These are phyloP conservation scores for Apostichopus californicus DNA, from an alignment of 35 echinoderm and acorn worm species.

Conservation along the genomic window DNA sequence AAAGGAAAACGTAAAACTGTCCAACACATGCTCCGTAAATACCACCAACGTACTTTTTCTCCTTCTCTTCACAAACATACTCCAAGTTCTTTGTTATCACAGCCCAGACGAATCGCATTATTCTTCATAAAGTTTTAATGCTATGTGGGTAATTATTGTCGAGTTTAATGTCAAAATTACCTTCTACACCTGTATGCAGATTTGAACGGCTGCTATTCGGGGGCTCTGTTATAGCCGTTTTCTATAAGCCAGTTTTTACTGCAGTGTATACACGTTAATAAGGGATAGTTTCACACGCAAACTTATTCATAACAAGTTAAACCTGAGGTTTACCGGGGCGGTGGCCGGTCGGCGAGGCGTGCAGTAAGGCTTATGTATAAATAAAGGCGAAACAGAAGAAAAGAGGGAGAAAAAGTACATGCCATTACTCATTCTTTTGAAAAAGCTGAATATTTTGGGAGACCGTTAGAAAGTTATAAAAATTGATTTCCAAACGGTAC, in stretches of 20 bases:
- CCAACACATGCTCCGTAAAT: neutral
- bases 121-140: slow-evolving; percentile 56
- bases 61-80: slow-evolving; percentile 2
- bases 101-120: slow-evolving; percentile 20
- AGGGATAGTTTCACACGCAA: slow-evolving; percentile 9
- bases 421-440: too few species aligned
- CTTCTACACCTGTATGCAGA: slow-evolving; percentile 41
- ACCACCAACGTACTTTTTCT: slow-evolving; percentile 23
- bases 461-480: too few species aligned
- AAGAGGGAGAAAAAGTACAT: too few species aligned
- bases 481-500: too few species aligned
- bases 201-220: neutral
- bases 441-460: too few species aligned
- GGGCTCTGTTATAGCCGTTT: neutral
- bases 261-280: too few species aligned
- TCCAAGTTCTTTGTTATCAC: slow-evolving; percentile 34
- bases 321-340: slow-evolving; percentile 11
- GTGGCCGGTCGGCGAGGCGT: slow-evolving; percentile 8
- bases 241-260: neutral
- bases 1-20: slow-evolving; percentile 17
- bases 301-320: neutral
- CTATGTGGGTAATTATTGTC: slow-evolving; percentile 42
- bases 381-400: too few species aligned
- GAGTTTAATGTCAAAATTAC: slow-evolving; percentile 45
- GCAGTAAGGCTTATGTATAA: too few species aligned